Evolutionary conservation across 2,113 vertebrate genomes (phyloP).

Genomic region (Hirundichthys speculiger): DNA sequence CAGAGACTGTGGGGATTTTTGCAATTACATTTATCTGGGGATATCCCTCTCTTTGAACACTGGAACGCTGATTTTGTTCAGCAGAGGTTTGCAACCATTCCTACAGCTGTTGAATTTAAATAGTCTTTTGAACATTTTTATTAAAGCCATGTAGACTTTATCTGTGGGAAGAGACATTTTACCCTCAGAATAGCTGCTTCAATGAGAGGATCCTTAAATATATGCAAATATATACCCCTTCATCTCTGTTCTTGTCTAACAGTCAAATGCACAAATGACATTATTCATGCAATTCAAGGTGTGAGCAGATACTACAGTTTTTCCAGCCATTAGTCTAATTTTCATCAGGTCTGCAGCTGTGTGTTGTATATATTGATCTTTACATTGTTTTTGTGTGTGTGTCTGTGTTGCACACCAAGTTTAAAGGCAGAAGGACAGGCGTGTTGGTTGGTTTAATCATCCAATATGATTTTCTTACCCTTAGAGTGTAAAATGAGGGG

Average conservation of each 20-base stretch:
- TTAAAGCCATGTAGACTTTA: constrained; percentile 60
- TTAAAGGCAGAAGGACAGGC: too few relatives aligned
- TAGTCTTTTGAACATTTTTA: constrained; percentile 52
- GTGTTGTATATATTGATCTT: not conserved
- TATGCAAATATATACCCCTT: constrained; percentile 51
- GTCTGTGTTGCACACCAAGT: too few relatives aligned
- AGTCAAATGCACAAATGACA: constrained; percentile 35
- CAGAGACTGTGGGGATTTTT: constrained; percentile 57
- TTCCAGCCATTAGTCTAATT: not conserved
- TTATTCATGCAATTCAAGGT: constrained; percentile 31
- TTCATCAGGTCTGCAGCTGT: not conserved
- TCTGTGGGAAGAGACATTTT: constrained; percentile 37
- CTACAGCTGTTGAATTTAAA: constrained; percentile 66
- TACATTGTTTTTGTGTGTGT: not conserved
- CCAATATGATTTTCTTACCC: too few relatives aligned
- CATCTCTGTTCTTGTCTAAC: constrained; percentile 32
- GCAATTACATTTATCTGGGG: constrained; percentile 75
- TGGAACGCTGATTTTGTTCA: constrained; percentile 64
- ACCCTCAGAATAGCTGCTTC: constrained; percentile 40
- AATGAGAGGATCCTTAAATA: constrained; percentile 56
- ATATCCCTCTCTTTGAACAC: constrained; percentile 58
- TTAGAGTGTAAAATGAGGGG: too few relatives aligned
- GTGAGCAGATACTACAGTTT: constrained; percentile 6
- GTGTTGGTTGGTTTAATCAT: too few relatives aligned
- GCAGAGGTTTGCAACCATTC: constrained; percentile 50